Percentiles rank a stretch among this genome's conserved stretches.
Conservation (phyloP, 2,113 vertebrate genomes). For the Heteronetta atricapilla region DNA sequence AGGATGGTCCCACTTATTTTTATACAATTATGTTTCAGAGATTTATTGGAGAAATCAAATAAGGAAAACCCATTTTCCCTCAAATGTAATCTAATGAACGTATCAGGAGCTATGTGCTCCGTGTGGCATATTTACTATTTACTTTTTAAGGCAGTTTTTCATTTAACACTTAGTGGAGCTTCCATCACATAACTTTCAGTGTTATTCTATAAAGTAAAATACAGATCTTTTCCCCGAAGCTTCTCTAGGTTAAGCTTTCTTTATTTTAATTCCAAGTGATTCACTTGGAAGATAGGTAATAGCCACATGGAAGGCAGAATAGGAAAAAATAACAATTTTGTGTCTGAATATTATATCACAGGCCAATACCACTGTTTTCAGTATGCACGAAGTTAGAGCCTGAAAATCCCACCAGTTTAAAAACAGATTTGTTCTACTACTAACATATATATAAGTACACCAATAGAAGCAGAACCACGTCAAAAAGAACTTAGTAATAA, state of each 20-base stretch:
- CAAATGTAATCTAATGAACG: background rate
- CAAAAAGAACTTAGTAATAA: background rate
- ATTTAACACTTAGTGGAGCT: background rate
- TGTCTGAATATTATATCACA: background rate
- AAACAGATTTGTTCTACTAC: background rate
- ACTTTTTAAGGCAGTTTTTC: background rate
- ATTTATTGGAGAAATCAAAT: background rate
- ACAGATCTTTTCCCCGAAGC: background rate
- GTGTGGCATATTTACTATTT: background rate
- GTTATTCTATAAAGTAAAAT: background rate
- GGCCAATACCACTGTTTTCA: background rate
- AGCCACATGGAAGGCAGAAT: background rate
- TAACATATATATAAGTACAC: background rate
- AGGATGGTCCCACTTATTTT: background rate
- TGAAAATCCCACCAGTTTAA: background rate
- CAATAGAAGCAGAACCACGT: background rate
- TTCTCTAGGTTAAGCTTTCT: background rate
- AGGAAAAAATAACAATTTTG: background rate
- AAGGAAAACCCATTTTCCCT: background rate
- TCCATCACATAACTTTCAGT: background rate
- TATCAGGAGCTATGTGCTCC: background rate
- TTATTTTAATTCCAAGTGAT: background rate
- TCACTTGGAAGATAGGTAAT: background rate
- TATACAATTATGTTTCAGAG: background rate
- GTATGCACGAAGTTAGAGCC: background rate